Evolutionary conservation across 2,888 invertebrate genomes (phyloP), one percentile per base, ranked within the genome.

Genomic region (Malacosoma neustria): DNA sequence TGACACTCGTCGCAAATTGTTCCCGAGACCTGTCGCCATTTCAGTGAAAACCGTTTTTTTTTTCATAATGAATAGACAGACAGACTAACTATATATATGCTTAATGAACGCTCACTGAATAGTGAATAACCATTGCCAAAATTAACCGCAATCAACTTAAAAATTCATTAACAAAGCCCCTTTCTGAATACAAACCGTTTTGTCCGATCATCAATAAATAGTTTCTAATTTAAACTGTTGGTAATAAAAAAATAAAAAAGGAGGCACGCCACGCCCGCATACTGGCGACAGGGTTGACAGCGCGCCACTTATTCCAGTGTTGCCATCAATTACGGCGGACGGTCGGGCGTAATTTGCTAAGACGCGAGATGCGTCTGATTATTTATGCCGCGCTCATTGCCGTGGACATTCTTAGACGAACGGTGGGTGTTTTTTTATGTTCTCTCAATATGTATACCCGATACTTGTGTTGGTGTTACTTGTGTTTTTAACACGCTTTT

Each of bases 301-400:
- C 67, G 61, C 65, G 56, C 61, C 71, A 63, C 65, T 65, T 65
- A 67, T 66, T 67, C 60, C 64, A 61, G 62, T 64, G 66, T 62
- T 59, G 61, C 65, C 64, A 64, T 65, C 64, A 64, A 61, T 65
- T 62, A 51, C 54, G 60, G 61, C 68, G 72, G 65, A 67, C 72
- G 71, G 74, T 75, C 74, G 72, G 55, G 68, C 68, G 72, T 77
- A 79, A 79, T 79, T 79, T 76, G 76, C 67, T 62, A 61, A 66
- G 76, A 75, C 76, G 72, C 69, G 63, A 61, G 60, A 11, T 57
- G 56, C 56, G 54, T 52, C 69, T 69, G 67, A 72, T 72, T 77
- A 76, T 75, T 75, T 75, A 76, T 74, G 75, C 72, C 49, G 55
- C 62, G 60, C 61, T 71, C 72, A 72, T 71, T 66, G 67, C 54